phyloP scores from a whole-genome alignment of 2,888 invertebrate genomes.

The Lycia hirtaria region DNA sequence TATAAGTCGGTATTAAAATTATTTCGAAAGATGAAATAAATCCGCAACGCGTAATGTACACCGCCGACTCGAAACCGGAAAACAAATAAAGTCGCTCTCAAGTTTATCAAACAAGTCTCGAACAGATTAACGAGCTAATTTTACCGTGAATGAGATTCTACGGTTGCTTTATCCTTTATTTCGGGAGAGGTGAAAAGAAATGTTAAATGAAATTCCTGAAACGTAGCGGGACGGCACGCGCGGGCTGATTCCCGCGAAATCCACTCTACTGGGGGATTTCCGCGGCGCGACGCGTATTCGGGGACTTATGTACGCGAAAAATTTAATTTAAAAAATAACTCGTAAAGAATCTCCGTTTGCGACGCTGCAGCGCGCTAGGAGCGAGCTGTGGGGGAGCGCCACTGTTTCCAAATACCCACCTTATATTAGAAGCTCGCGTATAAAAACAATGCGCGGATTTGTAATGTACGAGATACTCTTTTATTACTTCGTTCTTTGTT shows the following conservation, averaged over 20 bases:
- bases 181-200: slow-evolving; percentile 35
- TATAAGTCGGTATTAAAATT: slow-evolving; percentile 17
- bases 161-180: slow-evolving; percentile 36
- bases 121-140: slow-evolving; percentile 43
- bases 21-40: slow-evolving; percentile 15
- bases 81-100: slow-evolving; percentile 39
- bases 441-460: slow-evolving; percentile 28
- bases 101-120: slow-evolving; percentile 41
- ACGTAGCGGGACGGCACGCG: slow-evolving; percentile 41
- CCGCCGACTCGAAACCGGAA: slow-evolving; percentile 34
- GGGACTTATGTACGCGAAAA: slow-evolving; percentile 58
- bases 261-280: slow-evolving; percentile 51
- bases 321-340: slow-evolving; percentile 67
- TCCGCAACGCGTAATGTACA: slow-evolving; percentile 12
- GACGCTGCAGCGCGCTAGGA: slow-evolving; percentile 19
- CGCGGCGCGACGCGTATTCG: slow-evolving; percentile 42
- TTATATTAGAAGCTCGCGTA: slow-evolving; percentile 23
- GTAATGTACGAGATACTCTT: slow-evolving; percentile 5
- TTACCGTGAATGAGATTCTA: slow-evolving; percentile 38
- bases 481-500: slow-evolving; percentile 21
- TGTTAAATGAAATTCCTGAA: slow-evolving; percentile 54
- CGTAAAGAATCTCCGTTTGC: slow-evolving; percentile 32
- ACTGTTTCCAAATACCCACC: slow-evolving; percentile 31
- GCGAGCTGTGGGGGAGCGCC: slow-evolving; percentile 8
- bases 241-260: slow-evolving; percentile 44